These are phyloP conservation scores for Oasisia sp. DNA, from an alignment of 2,888 invertebrate species.

Conservation along the genomic window DNA sequence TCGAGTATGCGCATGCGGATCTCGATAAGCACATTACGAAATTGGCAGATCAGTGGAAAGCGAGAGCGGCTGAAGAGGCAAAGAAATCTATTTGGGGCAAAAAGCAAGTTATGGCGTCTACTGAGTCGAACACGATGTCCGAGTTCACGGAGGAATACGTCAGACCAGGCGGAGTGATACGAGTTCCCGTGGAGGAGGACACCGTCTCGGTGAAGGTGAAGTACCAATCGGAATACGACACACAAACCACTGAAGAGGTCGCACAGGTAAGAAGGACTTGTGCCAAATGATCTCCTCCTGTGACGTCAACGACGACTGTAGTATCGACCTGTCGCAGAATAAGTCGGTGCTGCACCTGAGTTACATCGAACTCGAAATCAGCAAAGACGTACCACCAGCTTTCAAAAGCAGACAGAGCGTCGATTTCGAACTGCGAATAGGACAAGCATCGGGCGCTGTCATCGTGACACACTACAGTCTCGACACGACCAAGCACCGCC, in stretches of 20 bases:
- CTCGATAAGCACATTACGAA: not conserved
- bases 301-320: not conserved
- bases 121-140: not conserved
- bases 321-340: not conserved
- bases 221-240: not conserved
- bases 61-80: not conserved
- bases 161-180: not conserved
- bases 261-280: not conserved
- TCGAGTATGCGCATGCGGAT: not conserved
- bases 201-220: not conserved
- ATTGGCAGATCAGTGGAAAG: not conserved
- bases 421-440: not conserved
- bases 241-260: not conserved
- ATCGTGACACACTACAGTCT: not conserved
- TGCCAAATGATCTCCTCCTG: constrained; percentile 6
- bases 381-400: not conserved
- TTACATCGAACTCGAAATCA: not conserved
- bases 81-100: not conserved
- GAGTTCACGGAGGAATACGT: not conserved
- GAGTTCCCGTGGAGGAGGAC: not conserved
- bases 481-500: not conserved
- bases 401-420: not conserved
- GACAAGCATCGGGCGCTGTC: not conserved
- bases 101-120: not conserved
- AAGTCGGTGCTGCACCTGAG: not conserved